phyloP scores from a whole-genome alignment of 2,797 vertebrate species.

The Pseudopleuronectes americanus region DNA sequence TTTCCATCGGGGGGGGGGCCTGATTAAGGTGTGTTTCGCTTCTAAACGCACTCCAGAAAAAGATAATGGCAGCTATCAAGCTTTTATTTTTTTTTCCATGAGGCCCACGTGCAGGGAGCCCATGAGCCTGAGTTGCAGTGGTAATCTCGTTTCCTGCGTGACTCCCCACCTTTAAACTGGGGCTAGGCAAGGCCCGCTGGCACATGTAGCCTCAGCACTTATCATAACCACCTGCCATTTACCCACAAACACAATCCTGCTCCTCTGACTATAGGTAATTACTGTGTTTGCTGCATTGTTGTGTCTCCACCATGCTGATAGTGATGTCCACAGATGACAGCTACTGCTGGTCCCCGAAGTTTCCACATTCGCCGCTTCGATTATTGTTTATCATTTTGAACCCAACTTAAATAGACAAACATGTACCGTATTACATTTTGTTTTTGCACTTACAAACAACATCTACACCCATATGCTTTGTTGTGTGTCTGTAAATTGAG shows the following conservation, averaged over 20 bases:
- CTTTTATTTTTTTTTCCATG: constrained; percentile 26
- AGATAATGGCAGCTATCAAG: constrained; percentile 71
- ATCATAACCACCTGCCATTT: constrained; percentile 79
- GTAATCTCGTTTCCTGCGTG: constrained; percentile 77
- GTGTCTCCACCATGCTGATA: constrained; percentile 72
- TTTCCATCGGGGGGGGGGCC: constrained; percentile 25
- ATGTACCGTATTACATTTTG: constrained; percentile 14
- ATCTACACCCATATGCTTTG: background rate
- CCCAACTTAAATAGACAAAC: constrained; percentile 42
- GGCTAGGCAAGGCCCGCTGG: constrained; percentile 62
- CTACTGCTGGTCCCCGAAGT: constrained; percentile 58
- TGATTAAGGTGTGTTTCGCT: constrained; percentile 60
- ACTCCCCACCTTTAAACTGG: constrained; percentile 72
- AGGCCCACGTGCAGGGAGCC: constrained; percentile 44
- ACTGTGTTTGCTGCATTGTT: constrained; percentile 75
- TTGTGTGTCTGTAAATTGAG: constrained; percentile 43
- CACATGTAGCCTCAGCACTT: constrained; percentile 71
- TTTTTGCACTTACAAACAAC: constrained; percentile 29
- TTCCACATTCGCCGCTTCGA: constrained; percentile 41
- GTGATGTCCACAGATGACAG: constrained; percentile 65
- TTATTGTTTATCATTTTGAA: constrained; percentile 52
- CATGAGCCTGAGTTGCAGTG: constrained; percentile 49
- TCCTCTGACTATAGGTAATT: constrained; percentile 76
- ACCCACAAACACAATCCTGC: constrained; percentile 72
- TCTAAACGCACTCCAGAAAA: constrained; percentile 54